A percentile compares a stretch with the other conserved stretches of the same genome.
phyloP scores from a whole-genome alignment of 2,888 invertebrate species.

The Ctenicera cuprea region DNA sequence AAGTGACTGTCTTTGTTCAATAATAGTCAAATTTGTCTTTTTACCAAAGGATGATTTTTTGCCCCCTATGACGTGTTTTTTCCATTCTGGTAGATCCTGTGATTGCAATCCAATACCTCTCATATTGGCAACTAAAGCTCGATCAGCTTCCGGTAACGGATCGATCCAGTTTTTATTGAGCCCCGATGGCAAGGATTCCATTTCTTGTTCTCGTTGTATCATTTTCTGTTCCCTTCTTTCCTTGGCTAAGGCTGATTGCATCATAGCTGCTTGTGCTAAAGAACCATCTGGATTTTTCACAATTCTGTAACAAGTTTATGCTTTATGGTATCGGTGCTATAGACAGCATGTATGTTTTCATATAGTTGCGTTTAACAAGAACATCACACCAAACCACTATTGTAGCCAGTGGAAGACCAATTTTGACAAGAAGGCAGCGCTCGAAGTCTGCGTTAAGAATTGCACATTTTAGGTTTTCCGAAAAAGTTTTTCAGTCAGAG shows the following conservation, averaged over 20 bases:
- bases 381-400: too few relatives aligned
- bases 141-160: conserved; percentile 90
- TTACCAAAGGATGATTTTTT: conserved; percentile 98
- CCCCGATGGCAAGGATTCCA: conserved; percentile 88
- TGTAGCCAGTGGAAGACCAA: too few relatives aligned
- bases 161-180: conserved; percentile 97
- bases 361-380: too few relatives aligned
- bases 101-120: conserved; percentile 89
- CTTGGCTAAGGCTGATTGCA: conserved; percentile 98
- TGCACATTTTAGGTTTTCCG: too few relatives aligned
- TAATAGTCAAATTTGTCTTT: conserved; percentile 93
- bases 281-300: conserved; percentile 99
- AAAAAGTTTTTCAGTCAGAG: too few relatives aligned
- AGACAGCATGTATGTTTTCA: too few relatives aligned
- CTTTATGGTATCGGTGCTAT: too few relatives aligned
- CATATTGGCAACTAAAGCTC: conserved; percentile 85
- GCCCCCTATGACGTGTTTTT: conserved; percentile 98
- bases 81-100: conserved; percentile 99
- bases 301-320: conserved; percentile 78
- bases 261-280: conserved; percentile 99
- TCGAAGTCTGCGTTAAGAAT: too few relatives aligned
- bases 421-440: too few relatives aligned
- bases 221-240: conserved; percentile 97
- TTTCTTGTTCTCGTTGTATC: conserved; percentile 94
- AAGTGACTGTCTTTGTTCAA: conserved; percentile 96